These are phyloP conservation scores for Agapornis canus DNA, from an alignment of 2,797 vertebrate genomes.

Conservation along the genomic window DNA sequence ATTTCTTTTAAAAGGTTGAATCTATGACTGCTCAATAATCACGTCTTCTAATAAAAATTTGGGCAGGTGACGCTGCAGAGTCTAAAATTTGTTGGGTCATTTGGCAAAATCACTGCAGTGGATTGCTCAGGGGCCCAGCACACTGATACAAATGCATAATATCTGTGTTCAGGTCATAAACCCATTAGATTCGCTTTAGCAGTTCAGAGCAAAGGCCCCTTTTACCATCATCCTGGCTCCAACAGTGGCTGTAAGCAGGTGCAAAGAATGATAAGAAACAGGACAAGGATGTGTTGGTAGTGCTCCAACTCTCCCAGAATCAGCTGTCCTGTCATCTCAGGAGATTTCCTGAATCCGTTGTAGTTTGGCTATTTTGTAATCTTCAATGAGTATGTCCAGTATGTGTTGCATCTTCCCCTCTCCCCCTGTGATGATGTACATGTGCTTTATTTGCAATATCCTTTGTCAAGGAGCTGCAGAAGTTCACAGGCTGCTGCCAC, in stretches of 20 bases:
- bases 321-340: neutral
- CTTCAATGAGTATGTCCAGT: neutral
- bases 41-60: neutral
- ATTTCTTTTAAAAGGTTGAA: neutral
- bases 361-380: neutral
- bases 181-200: neutral
- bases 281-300: neutral
- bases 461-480: neutral
- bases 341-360: neutral
- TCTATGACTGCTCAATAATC: neutral
- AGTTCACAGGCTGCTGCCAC: neutral
- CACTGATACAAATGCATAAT: neutral
- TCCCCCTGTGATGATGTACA: accelerated
- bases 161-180: neutral
- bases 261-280: neutral
- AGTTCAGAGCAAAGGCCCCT: neutral
- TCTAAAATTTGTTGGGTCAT: neutral
- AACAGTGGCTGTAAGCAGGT: neutral
- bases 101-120: neutral
- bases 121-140: neutral
- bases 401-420: neutral
- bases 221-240: neutral
- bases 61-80: neutral
- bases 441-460: neutral
- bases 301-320: neutral